Evolutionary conservation across 35 echinoderm and acorn worm genomes (phyloP).

Genomic region (Anneissia japonica): DNA sequence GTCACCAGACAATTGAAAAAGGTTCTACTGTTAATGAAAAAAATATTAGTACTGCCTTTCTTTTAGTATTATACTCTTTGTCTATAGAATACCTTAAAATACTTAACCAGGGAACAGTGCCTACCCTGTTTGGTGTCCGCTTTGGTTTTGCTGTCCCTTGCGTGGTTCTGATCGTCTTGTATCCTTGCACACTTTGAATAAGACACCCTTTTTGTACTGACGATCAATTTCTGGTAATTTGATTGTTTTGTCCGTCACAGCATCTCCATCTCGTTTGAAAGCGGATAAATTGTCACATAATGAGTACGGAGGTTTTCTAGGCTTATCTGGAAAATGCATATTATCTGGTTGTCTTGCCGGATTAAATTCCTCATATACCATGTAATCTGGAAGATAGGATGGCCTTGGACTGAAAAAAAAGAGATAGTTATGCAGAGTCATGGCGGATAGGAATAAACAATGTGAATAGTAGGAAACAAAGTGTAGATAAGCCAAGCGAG

Average conservation of each 20-base stretch:
- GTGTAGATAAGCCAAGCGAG: too few species aligned
- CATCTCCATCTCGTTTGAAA: slow-evolving; percentile 71
- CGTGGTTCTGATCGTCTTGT: slow-evolving; percentile 16
- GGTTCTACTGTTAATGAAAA: background rate
- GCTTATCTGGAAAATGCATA: background rate
- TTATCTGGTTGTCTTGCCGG: slow-evolving; percentile 4
- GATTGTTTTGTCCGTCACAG: slow-evolving; percentile 71
- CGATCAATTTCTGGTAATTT: slow-evolving; percentile 58
- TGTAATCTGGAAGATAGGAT: slow-evolving; percentile 86
- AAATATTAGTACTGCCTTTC: background rate
- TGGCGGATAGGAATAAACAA: too few species aligned
- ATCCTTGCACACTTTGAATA: slow-evolving; percentile 15
- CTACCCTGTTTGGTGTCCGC: background rate
- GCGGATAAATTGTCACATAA: slow-evolving; percentile 69
- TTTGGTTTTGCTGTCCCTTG: slow-evolving; percentile 22
- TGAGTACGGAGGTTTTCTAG: slow-evolving; percentile 63
- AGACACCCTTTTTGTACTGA: slow-evolving; percentile 17
- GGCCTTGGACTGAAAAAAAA: slow-evolving; percentile 16
- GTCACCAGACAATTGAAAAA: too few species aligned
- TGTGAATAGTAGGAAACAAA: too few species aligned
- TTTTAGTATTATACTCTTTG: background rate
- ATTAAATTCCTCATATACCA: slow-evolving; percentile 82
- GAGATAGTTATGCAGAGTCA: too few species aligned
- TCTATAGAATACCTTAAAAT: background rate
- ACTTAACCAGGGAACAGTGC: background rate